phyloP scores from a whole-genome alignment of 2,888 invertebrate genomes.

The Euproctis similis region DNA sequence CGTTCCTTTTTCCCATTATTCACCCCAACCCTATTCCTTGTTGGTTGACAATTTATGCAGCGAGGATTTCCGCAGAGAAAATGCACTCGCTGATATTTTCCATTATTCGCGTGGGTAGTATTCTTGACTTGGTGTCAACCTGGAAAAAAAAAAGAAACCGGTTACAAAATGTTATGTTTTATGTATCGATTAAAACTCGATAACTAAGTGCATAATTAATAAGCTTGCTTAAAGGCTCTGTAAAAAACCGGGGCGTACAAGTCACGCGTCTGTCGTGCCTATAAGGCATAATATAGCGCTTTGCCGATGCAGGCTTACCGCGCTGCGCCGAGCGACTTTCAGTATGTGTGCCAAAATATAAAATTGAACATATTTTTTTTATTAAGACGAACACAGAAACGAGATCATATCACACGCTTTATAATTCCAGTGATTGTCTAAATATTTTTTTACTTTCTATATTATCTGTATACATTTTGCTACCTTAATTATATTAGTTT shows the following conservation, averaged over 20 bases:
- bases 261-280: conserved; percentile 63
- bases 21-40: conserved; percentile 51
- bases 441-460: conserved; percentile 31
- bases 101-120: conserved; percentile 33
- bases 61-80: conserved; percentile 29
- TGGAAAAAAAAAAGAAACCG: conserved; percentile 41
- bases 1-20: conserved; percentile 74
- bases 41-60: conserved; percentile 44
- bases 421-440: conserved; percentile 27
- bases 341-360: conserved; percentile 19
- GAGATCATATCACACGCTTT: conserved; percentile 28
- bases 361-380: conserved; percentile 21
- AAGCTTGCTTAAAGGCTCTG: conserved; percentile 54
- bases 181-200: conserved; percentile 21
- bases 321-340: conserved; percentile 8
- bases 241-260: conserved; percentile 64
- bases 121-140: conserved; percentile 26
- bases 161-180: conserved; percentile 7
- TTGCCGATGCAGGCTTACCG: conserved; percentile 9
- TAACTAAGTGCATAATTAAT: conserved; percentile 56
- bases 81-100: conserved; percentile 28
- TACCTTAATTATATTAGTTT: too few species aligned
- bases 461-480: conserved; percentile 9
- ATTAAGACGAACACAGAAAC: conserved; percentile 29
- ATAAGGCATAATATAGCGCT: conserved; percentile 43